phyloP scores from a whole-genome alignment of 2,888 invertebrate species.

The Philaethria dido region DNA sequence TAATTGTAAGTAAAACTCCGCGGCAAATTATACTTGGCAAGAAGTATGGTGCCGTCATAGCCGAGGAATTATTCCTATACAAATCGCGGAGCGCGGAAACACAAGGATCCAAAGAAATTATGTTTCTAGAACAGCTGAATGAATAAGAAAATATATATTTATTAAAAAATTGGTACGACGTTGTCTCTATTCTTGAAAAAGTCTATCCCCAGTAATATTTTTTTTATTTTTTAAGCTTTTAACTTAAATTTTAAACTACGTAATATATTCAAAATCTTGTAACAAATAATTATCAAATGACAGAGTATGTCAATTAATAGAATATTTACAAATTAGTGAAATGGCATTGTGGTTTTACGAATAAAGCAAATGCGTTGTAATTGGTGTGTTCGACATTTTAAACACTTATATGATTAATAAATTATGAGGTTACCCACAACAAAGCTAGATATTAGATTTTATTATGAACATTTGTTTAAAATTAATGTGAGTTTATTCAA shows the following conservation, averaged over 20 bases:
- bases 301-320: background rate
- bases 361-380: slow-evolving; percentile 3
- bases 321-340: slow-evolving; percentile 2
- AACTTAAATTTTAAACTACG: too few species aligned
- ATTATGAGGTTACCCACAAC: slow-evolving; percentile 5
- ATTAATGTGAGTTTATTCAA: background rate
- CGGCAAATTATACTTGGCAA: slow-evolving; percentile 74
- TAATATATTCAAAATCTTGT: background rate
- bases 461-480: background rate
- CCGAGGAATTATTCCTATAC: slow-evolving; percentile 72
- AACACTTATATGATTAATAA: background rate
- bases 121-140: slow-evolving; percentile 29
- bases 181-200: background rate
- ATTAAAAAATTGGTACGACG: background rate
- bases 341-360: slow-evolving; percentile 14
- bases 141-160: slow-evolving; percentile 3
- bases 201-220: background rate
- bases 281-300: background rate
- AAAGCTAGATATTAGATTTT: background rate
- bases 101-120: slow-evolving; percentile 41
- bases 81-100: slow-evolving; percentile 60
- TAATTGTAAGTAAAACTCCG: slow-evolving; percentile 73
- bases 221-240: too few species aligned
- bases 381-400: background rate
- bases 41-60: slow-evolving; percentile 62